Conservation (phyloP, 2,113 vertebrate species). For the Rhinolophus sinicus region DNA sequence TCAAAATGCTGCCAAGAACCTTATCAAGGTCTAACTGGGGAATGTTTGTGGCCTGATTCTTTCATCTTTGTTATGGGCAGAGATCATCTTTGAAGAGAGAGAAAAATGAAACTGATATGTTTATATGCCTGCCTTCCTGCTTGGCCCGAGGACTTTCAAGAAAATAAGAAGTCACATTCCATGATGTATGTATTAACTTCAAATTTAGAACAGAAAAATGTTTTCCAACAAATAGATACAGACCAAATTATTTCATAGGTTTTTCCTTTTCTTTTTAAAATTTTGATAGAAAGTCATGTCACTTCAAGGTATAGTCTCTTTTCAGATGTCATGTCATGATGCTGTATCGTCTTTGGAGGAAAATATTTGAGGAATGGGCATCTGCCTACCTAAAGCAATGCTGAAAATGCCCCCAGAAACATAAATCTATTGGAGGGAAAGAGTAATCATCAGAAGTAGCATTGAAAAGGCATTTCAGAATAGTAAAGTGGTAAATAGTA, state of each 20-base stretch:
- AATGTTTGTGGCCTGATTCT: conserved; percentile 14
- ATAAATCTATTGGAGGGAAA: not conserved
- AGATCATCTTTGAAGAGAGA: conserved; percentile 68
- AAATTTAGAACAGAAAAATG: conserved; percentile 58
- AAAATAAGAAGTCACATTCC: conserved; percentile 74
- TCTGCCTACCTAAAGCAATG: not conserved
- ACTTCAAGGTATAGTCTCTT: conserved; percentile 17
- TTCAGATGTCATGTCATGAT: conserved; percentile 3
- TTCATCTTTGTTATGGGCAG: conserved; percentile 56
- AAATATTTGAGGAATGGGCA: conserved; percentile 59
- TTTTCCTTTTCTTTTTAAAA: conserved; percentile 5
- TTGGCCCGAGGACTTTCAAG: conserved; percentile 63
- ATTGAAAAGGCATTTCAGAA: not conserved
- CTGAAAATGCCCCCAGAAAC: not conserved
- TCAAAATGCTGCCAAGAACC: conserved; percentile 45
- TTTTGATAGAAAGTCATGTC: conserved; percentile 49
- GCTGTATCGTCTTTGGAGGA: not conserved
- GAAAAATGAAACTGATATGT: conserved; percentile 65
- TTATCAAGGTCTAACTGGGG: not conserved
- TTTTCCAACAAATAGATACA: conserved; percentile 50
- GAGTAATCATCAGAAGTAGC: not conserved
- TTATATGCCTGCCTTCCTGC: conserved; percentile 41
- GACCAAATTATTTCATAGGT: conserved; percentile 36
- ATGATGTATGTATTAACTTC: conserved; percentile 71
- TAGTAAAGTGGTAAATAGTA: not conserved